Percentiles rank a stretch among this genome's conserved stretches.
Conservation (phyloP, 2,113 vertebrate genomes). For the Pimephales promelas region DNA sequence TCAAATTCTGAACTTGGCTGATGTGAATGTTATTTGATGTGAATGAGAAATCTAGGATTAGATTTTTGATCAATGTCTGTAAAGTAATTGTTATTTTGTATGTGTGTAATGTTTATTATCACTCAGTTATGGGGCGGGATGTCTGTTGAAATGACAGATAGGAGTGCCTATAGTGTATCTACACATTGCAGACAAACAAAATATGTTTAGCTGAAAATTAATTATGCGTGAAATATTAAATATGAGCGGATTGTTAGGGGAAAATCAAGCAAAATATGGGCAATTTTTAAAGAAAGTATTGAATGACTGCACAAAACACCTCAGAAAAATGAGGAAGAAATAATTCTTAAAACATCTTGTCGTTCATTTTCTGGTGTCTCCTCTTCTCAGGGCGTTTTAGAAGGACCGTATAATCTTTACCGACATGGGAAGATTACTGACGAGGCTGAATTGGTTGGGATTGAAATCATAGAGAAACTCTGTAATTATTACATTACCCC, state of each 20-base stretch:
- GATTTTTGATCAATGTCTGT: not conserved
- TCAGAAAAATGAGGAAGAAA: not conserved
- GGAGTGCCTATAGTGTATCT: not conserved
- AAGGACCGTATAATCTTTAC: not conserved
- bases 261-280: not conserved
- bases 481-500: not conserved
- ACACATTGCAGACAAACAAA: not conserved
- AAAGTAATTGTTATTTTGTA: not conserved
- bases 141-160: not conserved
- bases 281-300: not conserved
- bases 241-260: not conserved
- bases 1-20: not conserved
- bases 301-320: not conserved
- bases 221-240: not conserved
- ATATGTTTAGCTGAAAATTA: not conserved
- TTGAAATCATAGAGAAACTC: not conserved
- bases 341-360: not conserved
- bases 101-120: not conserved
- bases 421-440: not conserved
- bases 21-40: slow-evolving; percentile 13
- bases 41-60: not conserved
- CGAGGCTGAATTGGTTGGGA: not conserved
- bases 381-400: not conserved
- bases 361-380: not conserved
- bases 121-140: not conserved